These are phyloP conservation scores for Uropetala carovei DNA, from an alignment of 2,888 invertebrate genomes.

Conservation along the genomic window DNA sequence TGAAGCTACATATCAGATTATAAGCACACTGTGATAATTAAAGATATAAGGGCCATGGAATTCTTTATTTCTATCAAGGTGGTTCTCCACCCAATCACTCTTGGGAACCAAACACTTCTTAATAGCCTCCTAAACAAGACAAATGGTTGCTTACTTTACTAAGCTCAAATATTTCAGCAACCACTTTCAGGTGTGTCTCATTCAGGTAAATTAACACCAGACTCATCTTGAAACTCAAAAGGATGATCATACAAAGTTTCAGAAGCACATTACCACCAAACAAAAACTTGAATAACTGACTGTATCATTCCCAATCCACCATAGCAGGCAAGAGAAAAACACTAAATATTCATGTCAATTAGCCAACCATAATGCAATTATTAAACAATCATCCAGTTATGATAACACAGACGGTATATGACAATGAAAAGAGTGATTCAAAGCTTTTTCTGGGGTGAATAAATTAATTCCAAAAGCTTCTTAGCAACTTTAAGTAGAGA, in stretches of 20 bases:
- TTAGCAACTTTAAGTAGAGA: background rate
- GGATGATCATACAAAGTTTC: constrained; percentile 74
- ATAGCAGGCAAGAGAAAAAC: background rate
- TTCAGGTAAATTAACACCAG: background rate
- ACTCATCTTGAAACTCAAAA: constrained; percentile 70
- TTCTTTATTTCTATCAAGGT: background rate
- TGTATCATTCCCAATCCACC: background rate
- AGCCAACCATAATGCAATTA: background rate
- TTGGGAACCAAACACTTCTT: background rate
- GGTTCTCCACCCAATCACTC: background rate
- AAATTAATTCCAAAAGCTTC: background rate
- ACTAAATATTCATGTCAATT: background rate
- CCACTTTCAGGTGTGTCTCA: background rate
- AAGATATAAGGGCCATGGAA: no score
- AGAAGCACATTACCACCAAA: constrained; percentile 75
- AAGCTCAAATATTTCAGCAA: background rate
- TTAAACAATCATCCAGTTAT: no score
- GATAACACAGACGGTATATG: no score
- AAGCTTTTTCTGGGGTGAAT: constrained; percentile 24
- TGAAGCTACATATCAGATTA: no score
- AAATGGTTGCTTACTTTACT: background rate
- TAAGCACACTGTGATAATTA: no score
- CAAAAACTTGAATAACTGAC: constrained; percentile 70
- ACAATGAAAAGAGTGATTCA: background rate
- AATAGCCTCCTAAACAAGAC: background rate